phyloP scores from a whole-genome alignment of 30 jellyfish, hydroid and myxozoan species.

The Aurelia sp. region DNA sequence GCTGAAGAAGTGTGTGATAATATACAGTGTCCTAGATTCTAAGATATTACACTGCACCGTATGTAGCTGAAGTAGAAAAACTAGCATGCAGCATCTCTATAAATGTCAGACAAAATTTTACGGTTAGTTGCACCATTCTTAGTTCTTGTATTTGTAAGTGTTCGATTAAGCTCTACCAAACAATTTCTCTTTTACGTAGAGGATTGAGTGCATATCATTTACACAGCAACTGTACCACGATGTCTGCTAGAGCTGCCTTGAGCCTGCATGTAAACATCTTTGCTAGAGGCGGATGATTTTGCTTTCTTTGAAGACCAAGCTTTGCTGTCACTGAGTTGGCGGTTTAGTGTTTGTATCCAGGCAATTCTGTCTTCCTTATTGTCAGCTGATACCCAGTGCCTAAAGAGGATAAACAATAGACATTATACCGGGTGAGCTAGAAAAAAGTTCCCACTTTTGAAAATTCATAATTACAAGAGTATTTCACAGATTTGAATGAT shows the following conservation, averaged over 20 bases:
- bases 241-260: conserved; percentile 16
- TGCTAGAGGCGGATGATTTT: not conserved
- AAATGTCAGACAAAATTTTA: too few species aligned
- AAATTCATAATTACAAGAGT: too few species aligned
- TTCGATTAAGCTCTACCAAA: not conserved
- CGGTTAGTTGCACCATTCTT: too few species aligned
- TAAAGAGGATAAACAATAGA: not conserved
- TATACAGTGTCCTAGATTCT: too few species aligned
- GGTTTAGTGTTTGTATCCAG: conserved; percentile 93
- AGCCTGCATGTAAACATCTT: not conserved
- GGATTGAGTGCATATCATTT: not conserved
- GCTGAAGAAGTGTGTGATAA: too few species aligned
- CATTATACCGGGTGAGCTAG: too few species aligned
- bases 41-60: too few species aligned
- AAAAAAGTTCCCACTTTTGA: too few species aligned
- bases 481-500: too few species aligned
- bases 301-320: conserved; percentile 78
- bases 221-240: conserved; percentile 1
- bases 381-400: conserved; percentile 97
- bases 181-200: not conserved
- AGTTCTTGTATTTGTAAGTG: too few species aligned
- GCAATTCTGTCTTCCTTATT: conserved; percentile 93
- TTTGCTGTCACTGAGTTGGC: conserved; percentile 92
- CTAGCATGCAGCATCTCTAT: too few species aligned
- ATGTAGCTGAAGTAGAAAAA: too few species aligned